phyloP scores from a whole-genome alignment of 2,888 invertebrate species.

The Smittia sp. region DNA sequence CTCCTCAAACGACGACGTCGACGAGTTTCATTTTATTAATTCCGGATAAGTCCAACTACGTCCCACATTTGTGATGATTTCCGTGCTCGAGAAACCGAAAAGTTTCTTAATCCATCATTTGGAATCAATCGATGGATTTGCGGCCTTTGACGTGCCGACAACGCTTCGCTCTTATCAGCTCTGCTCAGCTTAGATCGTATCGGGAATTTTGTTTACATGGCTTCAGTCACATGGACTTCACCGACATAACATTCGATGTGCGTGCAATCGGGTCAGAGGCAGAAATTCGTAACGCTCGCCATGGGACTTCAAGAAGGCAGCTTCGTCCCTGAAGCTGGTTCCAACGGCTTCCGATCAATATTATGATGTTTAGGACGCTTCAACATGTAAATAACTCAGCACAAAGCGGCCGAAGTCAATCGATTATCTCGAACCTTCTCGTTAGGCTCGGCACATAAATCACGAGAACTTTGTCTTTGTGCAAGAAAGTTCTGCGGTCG shows the following conservation, averaged over 20 bases:
- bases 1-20: not conserved
- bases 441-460: not conserved
- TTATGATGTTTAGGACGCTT: not conserved
- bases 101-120: conserved; percentile 21
- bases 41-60: not conserved
- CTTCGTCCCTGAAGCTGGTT: no score
- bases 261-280: not conserved
- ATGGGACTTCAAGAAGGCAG: no score
- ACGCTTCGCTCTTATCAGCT: not conserved
- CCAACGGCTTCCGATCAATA: not conserved
- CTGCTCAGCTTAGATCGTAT: not conserved
- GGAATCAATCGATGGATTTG: conserved; percentile 10
- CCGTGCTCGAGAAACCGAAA: not conserved
- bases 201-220: not conserved
- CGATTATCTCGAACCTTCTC: not conserved
- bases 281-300: not conserved
- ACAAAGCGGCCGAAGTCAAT: not conserved
- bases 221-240: not conserved
- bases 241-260: not conserved
- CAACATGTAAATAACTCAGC: not conserved
- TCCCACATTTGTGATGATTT: not conserved
- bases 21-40: not conserved
- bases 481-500: conserved; percentile 9
- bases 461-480: not conserved
- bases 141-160: not conserved